phyloP scores from a whole-genome alignment of 2,888 invertebrate species.

The Miltochrista miniata region DNA sequence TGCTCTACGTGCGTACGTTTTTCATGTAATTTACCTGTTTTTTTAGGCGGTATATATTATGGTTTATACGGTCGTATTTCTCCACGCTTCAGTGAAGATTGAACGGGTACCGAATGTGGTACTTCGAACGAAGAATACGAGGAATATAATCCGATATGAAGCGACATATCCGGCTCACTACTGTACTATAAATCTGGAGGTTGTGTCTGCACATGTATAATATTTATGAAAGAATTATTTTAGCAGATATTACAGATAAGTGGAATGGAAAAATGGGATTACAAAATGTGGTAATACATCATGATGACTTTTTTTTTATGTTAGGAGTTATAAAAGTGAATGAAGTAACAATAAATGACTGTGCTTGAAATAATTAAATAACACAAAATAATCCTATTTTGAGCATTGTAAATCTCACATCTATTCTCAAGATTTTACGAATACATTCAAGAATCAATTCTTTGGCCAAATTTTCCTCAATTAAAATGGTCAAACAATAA shows the following conservation, averaged over 20 bases:
- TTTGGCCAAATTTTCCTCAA: too few relatives aligned
- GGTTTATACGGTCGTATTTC: slow-evolving; percentile 68
- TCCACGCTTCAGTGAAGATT: slow-evolving; percentile 63
- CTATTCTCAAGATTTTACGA: too few relatives aligned
- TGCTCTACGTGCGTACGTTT: slow-evolving; percentile 57
- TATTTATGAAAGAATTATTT: slow-evolving; percentile 34
- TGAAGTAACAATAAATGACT: too few relatives aligned
- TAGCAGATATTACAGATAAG: slow-evolving; percentile 8
- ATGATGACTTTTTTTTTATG: neutral
- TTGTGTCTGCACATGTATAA: slow-evolving; percentile 27
- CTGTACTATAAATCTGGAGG: slow-evolving; percentile 37
- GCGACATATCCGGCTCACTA: slow-evolving; percentile 30
- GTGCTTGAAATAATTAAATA: too few relatives aligned
- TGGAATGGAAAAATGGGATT: slow-evolving; percentile 11
- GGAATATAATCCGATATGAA: slow-evolving; percentile 40
- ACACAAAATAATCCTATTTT: too few relatives aligned
- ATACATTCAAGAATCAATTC: too few relatives aligned
- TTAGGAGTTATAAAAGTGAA: too few relatives aligned
- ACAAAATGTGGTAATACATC: slow-evolving; percentile 2
- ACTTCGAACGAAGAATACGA: slow-evolving; percentile 48
- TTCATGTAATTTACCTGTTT: slow-evolving; percentile 66
- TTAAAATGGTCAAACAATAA: too few relatives aligned
- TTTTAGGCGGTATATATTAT: slow-evolving; percentile 62
- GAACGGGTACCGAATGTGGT: slow-evolving; percentile 61
- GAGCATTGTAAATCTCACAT: too few relatives aligned